Percentiles rank a stretch among this genome's conserved stretches.
These are phyloP conservation scores for Tortrix viridana DNA, from an alignment of 2,888 invertebrate genomes.

Conservation along the genomic window DNA sequence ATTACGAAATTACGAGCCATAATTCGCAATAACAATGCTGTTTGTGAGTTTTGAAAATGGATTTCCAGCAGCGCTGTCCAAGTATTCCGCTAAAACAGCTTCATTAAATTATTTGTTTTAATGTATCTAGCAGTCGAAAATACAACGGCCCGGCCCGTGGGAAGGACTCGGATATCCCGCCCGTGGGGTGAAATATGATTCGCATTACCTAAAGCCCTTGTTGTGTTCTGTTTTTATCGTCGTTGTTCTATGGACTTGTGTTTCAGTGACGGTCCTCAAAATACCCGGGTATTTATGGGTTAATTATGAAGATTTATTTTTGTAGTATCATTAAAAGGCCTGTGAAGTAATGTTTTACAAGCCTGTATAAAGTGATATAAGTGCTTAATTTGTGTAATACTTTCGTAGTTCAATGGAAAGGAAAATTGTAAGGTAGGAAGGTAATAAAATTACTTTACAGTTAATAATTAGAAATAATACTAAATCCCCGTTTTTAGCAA, in stretches of 20 bases:
- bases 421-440: too few relatives aligned
- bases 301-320: conserved; percentile 27
- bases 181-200: conserved; percentile 74
- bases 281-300: conserved; percentile 41
- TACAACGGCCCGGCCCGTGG: conserved; percentile 56
- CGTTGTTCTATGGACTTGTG: conserved; percentile 63
- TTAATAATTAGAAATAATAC: too few relatives aligned
- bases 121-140: conserved; percentile 57
- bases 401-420: background rate
- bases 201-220: conserved; percentile 75
- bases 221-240: conserved; percentile 70
- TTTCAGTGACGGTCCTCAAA: conserved; percentile 60
- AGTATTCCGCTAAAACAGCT: conserved; percentile 50
- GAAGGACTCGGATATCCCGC: conserved; percentile 64
- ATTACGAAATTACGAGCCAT: too few relatives aligned
- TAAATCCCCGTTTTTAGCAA: too few relatives aligned
- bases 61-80: conserved; percentile 34
- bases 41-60: background rate
- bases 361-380: background rate
- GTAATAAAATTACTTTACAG: too few relatives aligned
- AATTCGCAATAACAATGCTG: background rate
- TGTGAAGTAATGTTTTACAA: too few relatives aligned
- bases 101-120: conserved; percentile 64
- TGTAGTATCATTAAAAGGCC: background rate
- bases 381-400: background rate